Percentiles rank a stretch among this genome's conserved stretches.
These are phyloP conservation scores for Spilogale gracilis DNA, from an alignment of 2,113 vertebrate species.

Conservation along the genomic window DNA sequence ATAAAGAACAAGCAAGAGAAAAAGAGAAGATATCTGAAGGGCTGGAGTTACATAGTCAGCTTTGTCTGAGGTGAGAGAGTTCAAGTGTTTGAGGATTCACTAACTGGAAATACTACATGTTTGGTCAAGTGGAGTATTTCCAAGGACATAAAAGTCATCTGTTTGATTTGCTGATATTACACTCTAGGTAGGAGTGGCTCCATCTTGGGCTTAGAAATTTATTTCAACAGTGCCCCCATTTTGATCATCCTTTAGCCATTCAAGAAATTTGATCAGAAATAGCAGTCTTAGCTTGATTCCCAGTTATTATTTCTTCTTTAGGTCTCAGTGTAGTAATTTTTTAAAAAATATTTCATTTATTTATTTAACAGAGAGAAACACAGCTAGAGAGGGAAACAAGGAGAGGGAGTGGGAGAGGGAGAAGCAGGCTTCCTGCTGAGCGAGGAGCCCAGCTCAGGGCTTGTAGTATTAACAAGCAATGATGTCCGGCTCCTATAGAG, in stretches of 20 bases:
- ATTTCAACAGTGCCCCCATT: too few species aligned
- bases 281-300: rapidly evolving
- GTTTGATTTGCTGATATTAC: not conserved
- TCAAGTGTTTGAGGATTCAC: not conserved
- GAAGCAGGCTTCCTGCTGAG: too few species aligned
- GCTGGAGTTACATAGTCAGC: not conserved
- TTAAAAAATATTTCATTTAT: too few species aligned
- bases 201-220: not conserved
- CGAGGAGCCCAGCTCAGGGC: too few species aligned
- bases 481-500: too few species aligned
- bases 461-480: not conserved
- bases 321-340: not conserved
- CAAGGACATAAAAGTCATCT: not conserved
- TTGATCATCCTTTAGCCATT: not conserved
- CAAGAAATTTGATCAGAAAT: not conserved
- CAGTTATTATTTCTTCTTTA: not conserved
- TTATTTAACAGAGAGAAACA: too few species aligned
- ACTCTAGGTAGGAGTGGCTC: not conserved
- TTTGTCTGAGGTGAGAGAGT: not conserved
- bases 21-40: not conserved
- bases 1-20: not conserved
- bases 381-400: too few species aligned
- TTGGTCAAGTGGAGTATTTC: not conserved
- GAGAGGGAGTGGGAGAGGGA: too few species aligned
- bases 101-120: not conserved